Evolutionary conservation across 2,888 invertebrate genomes (phyloP).

Genomic region (Chrysotoxum bicinctum): DNA sequence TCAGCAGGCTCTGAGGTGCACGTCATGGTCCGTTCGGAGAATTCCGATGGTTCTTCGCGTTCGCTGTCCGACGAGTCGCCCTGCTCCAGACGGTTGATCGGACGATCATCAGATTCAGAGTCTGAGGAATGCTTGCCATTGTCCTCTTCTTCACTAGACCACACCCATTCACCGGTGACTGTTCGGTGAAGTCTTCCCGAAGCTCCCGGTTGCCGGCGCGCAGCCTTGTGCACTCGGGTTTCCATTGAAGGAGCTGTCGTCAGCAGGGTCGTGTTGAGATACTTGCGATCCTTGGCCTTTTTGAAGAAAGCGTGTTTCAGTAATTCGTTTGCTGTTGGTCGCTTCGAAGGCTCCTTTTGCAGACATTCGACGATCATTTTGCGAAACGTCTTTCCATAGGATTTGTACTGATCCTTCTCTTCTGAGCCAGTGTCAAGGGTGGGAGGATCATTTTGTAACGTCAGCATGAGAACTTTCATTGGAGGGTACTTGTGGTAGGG

Average conservation of each 20-base stretch:
- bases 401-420: conserved; percentile 98
- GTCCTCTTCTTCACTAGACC: conserved; percentile 97
- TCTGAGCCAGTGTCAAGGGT: conserved; percentile 96
- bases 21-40: conserved; percentile 82
- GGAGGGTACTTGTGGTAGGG: conserved; percentile 99
- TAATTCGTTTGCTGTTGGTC: conserved; percentile 97
- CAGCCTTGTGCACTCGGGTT: conserved; percentile 93
- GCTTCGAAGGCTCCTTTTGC: conserved; percentile 96
- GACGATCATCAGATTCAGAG: conserved; percentile 83
- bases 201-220: conserved; percentile 92
- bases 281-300: conserved; percentile 96
- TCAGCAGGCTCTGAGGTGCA: conserved; percentile 78
- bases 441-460: conserved; percentile 98
- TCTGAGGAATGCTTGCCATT: conserved; percentile 84
- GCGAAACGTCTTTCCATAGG: conserved; percentile 97
- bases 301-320: conserved; percentile 99
- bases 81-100: conserved; percentile 85
- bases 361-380: conserved; percentile 98
- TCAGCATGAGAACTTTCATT: conserved; percentile 99
- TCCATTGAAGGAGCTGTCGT: conserved; percentile 94
- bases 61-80: conserved; percentile 85
- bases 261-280: conserved; percentile 91
- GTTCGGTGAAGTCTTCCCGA: conserved; percentile 94
- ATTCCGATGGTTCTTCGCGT: conserved; percentile 81
- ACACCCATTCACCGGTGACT: conserved; percentile 98